Conservation (phyloP, 2,797 vertebrate genomes). For the Enteromius fasciolatus region DNA sequence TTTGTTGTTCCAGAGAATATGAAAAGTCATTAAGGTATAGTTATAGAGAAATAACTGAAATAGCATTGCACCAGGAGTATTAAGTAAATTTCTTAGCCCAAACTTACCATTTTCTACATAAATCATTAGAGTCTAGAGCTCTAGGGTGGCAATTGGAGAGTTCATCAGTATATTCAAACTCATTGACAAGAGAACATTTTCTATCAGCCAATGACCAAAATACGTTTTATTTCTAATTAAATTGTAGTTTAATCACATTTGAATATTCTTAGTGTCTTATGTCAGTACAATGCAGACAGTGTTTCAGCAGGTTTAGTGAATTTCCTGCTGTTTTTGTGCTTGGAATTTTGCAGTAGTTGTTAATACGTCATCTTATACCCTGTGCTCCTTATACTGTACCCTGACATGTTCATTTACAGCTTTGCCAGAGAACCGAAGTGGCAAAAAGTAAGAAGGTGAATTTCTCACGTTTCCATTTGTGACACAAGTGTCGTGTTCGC, state of each 20-base stretch:
- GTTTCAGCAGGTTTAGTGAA: not conserved
- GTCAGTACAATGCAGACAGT: not conserved
- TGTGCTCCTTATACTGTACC: not conserved
- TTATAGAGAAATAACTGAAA: not conserved
- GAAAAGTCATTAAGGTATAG: not conserved
- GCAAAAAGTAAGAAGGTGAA: not conserved
- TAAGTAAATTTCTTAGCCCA: not conserved
- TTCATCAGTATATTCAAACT: not conserved
- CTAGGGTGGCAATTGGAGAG: not conserved
- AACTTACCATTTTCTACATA: not conserved
- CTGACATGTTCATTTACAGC: conserved; percentile 3
- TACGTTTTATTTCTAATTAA: not conserved
- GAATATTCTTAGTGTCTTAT: not conserved
- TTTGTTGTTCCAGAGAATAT: not conserved
- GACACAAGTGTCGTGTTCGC: not conserved
- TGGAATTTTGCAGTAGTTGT: not conserved
- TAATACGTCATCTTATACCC: not conserved
- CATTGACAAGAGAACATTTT: not conserved
- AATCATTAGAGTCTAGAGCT: not conserved
- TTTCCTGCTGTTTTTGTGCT: not conserved
- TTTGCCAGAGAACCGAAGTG: conserved; percentile 1
- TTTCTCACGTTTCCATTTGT: conserved; percentile 7
- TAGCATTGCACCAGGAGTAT: not conserved
- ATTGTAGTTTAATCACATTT: conserved; percentile 2
- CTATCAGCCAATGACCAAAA: not conserved